These are phyloP conservation scores for Drosophila watanabei DNA, from an alignment of 1,140 invertebrate species.

Conservation along the genomic window DNA sequence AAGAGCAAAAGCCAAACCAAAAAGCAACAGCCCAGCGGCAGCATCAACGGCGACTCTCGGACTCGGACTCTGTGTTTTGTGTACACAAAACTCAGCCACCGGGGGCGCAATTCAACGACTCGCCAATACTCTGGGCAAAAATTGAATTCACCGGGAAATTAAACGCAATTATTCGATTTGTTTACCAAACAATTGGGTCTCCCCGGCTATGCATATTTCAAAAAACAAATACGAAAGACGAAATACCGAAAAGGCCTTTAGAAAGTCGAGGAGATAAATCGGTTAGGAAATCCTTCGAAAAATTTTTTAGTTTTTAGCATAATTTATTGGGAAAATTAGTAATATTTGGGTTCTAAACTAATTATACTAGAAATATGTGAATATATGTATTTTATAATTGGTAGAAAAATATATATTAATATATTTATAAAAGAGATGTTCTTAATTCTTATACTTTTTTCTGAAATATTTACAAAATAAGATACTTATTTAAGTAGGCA, in stretches of 20 bases:
- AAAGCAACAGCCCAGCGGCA: slow-evolving; percentile 36
- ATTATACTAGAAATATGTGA: too few species aligned
- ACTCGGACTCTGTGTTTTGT: slow-evolving; percentile 16
- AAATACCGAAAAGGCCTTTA: neutral
- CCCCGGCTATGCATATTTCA: neutral
- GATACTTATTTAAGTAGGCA: too few species aligned
- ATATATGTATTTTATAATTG: too few species aligned
- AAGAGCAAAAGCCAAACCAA: slow-evolving; percentile 42
- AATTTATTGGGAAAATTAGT: neutral
- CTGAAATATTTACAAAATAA: too few species aligned
- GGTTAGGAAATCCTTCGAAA: neutral
- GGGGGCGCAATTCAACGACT: slow-evolving; percentile 12
- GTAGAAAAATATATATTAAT: too few species aligned
- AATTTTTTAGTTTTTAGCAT: neutral
- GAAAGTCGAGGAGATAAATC: neutral
- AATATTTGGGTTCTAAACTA: neutral
- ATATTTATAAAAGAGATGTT: too few species aligned
- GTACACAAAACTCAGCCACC: slow-evolving; percentile 29
- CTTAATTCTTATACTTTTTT: too few species aligned
- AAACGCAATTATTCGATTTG: slow-evolving; percentile 1
- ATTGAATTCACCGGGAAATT: too few species aligned
- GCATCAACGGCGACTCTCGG: slow-evolving; percentile 18
- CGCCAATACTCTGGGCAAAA: slow-evolving; percentile 18
- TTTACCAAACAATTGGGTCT: slow-evolving; percentile 12
- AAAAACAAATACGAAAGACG: neutral